A percentile compares a stretch with the other conserved stretches of the same genome.
These are phyloP conservation scores for Villa cingulata DNA, from an alignment of 2,888 invertebrate species.

Conservation along the genomic window DNA sequence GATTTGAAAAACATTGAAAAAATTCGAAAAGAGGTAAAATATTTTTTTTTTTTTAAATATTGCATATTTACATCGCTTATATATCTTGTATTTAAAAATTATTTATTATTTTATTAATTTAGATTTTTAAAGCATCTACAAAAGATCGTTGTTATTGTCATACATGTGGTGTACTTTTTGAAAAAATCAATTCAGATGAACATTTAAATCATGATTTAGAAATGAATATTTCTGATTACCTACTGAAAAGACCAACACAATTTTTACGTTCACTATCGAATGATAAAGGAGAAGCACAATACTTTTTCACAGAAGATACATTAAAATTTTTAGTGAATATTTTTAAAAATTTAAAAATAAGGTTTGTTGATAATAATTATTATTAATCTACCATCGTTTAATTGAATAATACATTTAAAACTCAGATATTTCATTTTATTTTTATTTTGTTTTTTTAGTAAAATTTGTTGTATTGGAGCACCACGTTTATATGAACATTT, in stretches of 20 bases:
- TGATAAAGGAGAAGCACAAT: slow-evolving; percentile 76
- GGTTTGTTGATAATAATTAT: slow-evolving; percentile 30
- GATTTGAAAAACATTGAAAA: neutral
- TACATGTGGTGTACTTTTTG: slow-evolving; percentile 45
- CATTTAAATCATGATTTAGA: slow-evolving; percentile 46
- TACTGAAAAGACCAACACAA: slow-evolving; percentile 48
- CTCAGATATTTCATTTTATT: neutral
- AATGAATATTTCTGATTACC: slow-evolving; percentile 42
- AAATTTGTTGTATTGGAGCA: slow-evolving; percentile 74
- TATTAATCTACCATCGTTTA: neutral
- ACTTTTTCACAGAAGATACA: slow-evolving; percentile 61
- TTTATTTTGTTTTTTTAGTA: slow-evolving; percentile 35
- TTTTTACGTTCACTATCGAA: slow-evolving; percentile 56
- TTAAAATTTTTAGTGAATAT: slow-evolving; percentile 50
- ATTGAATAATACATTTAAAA: too few relatives aligned
- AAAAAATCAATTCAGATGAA: slow-evolving; percentile 17
- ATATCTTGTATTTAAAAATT: too few relatives aligned
- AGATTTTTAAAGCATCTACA: slow-evolving; percentile 18
- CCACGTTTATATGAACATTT: slow-evolving; percentile 65
- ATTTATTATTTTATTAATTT: too few relatives aligned
- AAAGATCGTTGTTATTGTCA: slow-evolving; percentile 47
- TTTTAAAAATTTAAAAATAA: slow-evolving; percentile 44
- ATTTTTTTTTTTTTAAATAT: too few relatives aligned
- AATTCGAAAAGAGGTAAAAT: slow-evolving; percentile 14
- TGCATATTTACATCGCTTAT: too few relatives aligned